Evolutionary conservation across 2,797 vertebrate species (phyloP).

Genomic region (Pangasius mekongensis): DNA sequence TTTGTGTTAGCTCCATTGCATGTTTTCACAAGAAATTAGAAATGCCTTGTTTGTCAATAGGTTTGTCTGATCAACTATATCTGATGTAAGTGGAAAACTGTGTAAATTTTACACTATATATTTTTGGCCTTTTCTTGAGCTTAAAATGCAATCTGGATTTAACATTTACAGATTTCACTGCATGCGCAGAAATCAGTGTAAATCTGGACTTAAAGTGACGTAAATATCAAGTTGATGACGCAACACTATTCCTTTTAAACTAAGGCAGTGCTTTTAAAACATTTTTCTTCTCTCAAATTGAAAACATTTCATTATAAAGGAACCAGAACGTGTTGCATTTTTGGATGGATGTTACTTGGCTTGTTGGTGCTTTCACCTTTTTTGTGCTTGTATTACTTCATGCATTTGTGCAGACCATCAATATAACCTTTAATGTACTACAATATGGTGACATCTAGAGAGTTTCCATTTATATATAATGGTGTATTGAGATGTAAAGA

Average conservation of each 20-base stretch:
- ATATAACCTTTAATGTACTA: not conserved
- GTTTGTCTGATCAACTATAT: not conserved
- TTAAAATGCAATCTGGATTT: not conserved
- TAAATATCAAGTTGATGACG: not conserved
- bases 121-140: not conserved
- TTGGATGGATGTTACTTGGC: no score
- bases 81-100: not conserved
- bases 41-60: not conserved
- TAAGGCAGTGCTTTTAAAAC: not conserved
- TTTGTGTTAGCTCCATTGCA: not conserved
- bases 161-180: not conserved
- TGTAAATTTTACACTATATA: not conserved
- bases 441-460: not conserved
- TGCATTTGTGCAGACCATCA: not conserved
- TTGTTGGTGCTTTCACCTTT: not conserved
- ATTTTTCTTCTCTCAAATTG: not conserved
- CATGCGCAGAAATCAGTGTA: not conserved
- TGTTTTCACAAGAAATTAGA: not conserved
- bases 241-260: not conserved
- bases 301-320: not conserved
- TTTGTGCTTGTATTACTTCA: no score
- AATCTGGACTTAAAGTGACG: not conserved
- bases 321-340: not conserved
- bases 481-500: slow-evolving; percentile 23
- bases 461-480: not conserved